phyloP scores from a whole-genome alignment of 2,888 invertebrate species.

The Cheilosia variabilis region DNA sequence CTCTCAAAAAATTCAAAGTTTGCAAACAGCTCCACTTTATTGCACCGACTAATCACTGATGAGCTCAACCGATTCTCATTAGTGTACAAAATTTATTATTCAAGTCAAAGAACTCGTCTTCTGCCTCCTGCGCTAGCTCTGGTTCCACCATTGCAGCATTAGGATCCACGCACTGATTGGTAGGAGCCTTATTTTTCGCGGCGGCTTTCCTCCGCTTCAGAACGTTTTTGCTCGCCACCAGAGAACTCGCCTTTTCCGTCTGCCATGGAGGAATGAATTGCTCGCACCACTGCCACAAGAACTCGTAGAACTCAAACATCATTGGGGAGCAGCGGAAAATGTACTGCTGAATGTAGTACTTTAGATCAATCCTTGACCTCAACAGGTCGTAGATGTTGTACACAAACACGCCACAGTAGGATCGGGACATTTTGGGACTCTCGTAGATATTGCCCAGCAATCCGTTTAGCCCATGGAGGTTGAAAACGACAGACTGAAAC shows the following conservation, averaged over 20 bases:
- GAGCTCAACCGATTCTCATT: constrained; percentile 76
- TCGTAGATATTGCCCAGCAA: constrained; percentile 86
- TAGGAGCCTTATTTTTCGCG: constrained; percentile 76
- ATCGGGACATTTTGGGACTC: constrained; percentile 86
- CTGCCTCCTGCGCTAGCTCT: constrained; percentile 53
- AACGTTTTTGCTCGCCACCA: constrained; percentile 78
- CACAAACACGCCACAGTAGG: constrained; percentile 90
- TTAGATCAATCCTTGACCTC: constrained; percentile 85
- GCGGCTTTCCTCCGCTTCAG: constrained; percentile 79
- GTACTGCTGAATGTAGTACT: constrained; percentile 85
- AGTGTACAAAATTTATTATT: constrained; percentile 82
- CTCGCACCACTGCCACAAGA: constrained; percentile 80
- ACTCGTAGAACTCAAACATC: constrained; percentile 82
- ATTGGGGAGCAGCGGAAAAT: constrained; percentile 81
- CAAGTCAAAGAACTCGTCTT: constrained; percentile 80
- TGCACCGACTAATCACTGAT: background rate
- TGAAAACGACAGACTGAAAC: constrained; percentile 82
- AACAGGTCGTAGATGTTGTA: constrained; percentile 89
- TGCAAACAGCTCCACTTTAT: constrained; percentile 20
- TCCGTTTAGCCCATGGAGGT: constrained; percentile 85
- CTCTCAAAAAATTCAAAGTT: no score
- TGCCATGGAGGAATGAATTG: constrained; percentile 80
- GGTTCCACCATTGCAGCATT: constrained; percentile 78
- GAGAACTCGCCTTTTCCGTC: constrained; percentile 60
- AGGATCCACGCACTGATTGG: constrained; percentile 76